phyloP scores from a whole-genome alignment of 1,140 invertebrate species.

The Diuraphis noxia region DNA sequence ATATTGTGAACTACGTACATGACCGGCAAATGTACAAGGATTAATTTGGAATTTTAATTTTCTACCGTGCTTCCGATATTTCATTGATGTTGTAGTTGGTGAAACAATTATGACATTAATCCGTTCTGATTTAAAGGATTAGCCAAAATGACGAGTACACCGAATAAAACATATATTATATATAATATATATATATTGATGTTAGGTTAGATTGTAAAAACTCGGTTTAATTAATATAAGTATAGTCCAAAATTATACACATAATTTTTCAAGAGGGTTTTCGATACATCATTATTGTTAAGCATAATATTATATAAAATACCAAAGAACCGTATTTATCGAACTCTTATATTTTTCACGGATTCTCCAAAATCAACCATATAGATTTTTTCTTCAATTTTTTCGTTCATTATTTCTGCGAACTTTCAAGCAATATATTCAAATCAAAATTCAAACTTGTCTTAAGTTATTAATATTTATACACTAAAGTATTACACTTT shows the following conservation, averaged over 20 bases:
- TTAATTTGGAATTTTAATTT: neutral
- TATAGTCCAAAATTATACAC: neutral
- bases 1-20: neutral
- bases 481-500: neutral
- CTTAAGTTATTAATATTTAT: neutral
- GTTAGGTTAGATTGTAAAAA: neutral
- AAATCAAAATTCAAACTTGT: neutral
- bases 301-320: neutral
- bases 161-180: no score
- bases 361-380: neutral
- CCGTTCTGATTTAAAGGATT: neutral
- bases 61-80: neutral
- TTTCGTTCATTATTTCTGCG: neutral
- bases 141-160: neutral
- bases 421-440: neutral
- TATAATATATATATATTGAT: neutral
- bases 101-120: neutral
- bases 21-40: neutral
- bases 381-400: neutral
- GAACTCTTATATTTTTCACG: neutral
- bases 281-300: neutral
- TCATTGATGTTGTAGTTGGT: neutral
- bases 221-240: neutral
- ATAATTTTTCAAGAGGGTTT: neutral
- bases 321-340: neutral